These are phyloP conservation scores for Muschampia plurimacula DNA, from an alignment of 2,888 invertebrate genomes.

Conservation along the genomic window DNA sequence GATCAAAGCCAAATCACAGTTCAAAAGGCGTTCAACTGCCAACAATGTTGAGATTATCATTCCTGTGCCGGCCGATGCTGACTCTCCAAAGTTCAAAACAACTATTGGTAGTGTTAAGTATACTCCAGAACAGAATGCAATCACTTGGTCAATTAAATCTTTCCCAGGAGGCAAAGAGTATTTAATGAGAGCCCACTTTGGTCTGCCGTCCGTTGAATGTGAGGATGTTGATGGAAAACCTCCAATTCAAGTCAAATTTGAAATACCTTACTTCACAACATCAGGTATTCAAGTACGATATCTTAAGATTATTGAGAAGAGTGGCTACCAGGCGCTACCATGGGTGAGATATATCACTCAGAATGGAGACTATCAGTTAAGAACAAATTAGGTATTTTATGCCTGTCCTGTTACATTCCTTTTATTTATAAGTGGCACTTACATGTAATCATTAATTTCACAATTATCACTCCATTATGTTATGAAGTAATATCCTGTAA, in stretches of 20 bases:
- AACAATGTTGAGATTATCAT: constrained; percentile 99
- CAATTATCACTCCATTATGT: constrained; percentile 64
- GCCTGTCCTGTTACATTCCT: constrained; percentile 56
- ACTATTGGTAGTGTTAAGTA: constrained; percentile 99
- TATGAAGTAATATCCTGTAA: constrained; percentile 65
- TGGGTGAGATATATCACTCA: constrained; percentile 99
- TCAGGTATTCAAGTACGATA: constrained; percentile 99
- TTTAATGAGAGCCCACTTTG: constrained; percentile 99
- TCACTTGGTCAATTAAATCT: constrained; percentile 98
- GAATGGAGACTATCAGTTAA: constrained; percentile 98
- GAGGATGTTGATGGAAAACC: constrained; percentile 98
- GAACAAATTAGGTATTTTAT: constrained; percentile 90
- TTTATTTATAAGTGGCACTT: constrained; percentile 58
- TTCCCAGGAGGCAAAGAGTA: constrained; percentile 99
- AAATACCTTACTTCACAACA: constrained; percentile 99
- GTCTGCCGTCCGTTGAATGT: constrained; percentile 97
- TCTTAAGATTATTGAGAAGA: constrained; percentile 99
- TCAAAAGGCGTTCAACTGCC: constrained; percentile 98
- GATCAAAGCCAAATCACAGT: constrained; percentile 99
- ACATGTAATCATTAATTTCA: constrained; percentile 57
- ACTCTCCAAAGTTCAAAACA: constrained; percentile 99
- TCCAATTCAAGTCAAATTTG: constrained; percentile 99
- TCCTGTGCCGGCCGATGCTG: constrained; percentile 98
- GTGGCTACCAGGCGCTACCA: constrained; percentile 98
- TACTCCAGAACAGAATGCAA: constrained; percentile 98